Conservation (phyloP, 2,113 vertebrate genomes). For the Haplochromis vanheusdeni region DNA sequence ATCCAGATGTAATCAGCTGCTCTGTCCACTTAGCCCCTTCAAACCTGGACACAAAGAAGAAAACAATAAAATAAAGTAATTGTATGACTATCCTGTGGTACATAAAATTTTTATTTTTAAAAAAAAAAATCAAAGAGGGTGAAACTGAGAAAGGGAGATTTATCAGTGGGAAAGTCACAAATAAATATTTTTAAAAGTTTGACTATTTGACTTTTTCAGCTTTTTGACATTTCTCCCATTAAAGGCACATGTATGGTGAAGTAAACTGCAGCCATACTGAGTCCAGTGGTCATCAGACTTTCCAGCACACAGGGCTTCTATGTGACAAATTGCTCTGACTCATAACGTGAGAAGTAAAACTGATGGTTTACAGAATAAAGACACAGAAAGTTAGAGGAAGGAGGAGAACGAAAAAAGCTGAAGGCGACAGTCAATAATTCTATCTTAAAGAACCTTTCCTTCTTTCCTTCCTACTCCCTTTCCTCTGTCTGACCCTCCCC, state of each 20-base stretch:
- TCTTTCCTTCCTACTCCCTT: neutral
- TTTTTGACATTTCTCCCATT: neutral
- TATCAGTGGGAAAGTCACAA: neutral
- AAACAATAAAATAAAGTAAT: neutral
- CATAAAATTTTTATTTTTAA: accelerated
- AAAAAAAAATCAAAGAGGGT: neutral
- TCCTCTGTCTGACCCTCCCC: neutral
- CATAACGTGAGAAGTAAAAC: neutral
- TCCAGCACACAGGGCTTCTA: neutral
- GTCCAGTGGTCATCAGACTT: neutral
- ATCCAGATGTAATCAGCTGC: neutral
- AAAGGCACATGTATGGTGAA: neutral
- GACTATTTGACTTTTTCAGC: neutral
- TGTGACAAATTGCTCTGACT: neutral
- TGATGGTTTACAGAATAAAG: neutral
- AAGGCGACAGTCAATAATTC: neutral
- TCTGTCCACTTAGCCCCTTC: neutral
- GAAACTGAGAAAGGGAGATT: neutral
- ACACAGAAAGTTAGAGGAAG: neutral
- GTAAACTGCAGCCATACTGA: neutral
- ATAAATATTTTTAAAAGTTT: neutral
- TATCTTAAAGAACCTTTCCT: neutral
- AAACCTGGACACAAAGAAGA: neutral
- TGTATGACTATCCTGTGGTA: neutral
- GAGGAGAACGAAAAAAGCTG: neutral